Percentiles rank a stretch among this genome's conserved stretches.
Evolutionary conservation across 1,140 invertebrate species (phyloP).

Genomic region (Drosophila mayri): DNA sequence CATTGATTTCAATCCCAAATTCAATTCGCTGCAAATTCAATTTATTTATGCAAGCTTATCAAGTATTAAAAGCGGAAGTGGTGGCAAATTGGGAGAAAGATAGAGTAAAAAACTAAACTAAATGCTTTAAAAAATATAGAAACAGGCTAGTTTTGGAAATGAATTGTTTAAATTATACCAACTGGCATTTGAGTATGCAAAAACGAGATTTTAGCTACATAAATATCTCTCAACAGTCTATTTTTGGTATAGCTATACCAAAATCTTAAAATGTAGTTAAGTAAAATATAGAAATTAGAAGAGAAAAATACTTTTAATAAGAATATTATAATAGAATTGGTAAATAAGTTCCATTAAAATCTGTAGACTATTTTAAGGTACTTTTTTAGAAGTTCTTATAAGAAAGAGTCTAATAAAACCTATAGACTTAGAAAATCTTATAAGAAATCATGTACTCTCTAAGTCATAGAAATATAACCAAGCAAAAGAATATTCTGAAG

Average conservation of each 20-base stretch:
- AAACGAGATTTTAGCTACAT: background rate
- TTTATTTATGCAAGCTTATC: slow-evolving; percentile 54
- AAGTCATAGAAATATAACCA: no score
- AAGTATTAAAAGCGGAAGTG: slow-evolving; percentile 61
- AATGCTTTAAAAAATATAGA: background rate
- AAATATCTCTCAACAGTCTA: background rate
- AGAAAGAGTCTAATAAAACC: background rate
- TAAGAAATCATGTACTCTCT: background rate
- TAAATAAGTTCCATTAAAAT: background rate
- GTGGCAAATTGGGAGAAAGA: background rate
- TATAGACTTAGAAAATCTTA: background rate
- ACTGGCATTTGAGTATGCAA: background rate
- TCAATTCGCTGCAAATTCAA: slow-evolving; percentile 51
- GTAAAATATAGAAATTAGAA: background rate
- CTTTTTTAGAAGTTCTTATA: no score
- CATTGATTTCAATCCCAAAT: slow-evolving; percentile 54
- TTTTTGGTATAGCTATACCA: no score
- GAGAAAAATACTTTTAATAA: background rate
- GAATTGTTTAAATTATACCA: background rate
- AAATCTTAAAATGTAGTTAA: background rate
- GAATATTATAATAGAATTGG: background rate
- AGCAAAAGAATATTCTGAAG: no score
- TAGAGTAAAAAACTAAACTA: background rate
- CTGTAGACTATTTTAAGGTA: background rate
- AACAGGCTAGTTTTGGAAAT: background rate